phyloP scores from a whole-genome alignment of 2,888 invertebrate genomes.

The Nineta flava region DNA sequence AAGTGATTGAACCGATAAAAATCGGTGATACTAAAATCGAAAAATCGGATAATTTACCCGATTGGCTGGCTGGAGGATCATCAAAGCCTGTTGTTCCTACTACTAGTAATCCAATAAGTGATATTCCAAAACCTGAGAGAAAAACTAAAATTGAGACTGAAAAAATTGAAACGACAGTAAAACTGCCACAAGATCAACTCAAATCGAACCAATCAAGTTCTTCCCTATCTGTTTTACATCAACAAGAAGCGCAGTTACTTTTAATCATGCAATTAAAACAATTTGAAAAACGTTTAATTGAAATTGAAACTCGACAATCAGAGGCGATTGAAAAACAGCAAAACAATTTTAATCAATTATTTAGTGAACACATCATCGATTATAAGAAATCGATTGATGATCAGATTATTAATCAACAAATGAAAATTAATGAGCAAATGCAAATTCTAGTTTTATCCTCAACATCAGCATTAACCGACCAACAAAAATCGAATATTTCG shows the following conservation, averaged over 20 bases:
- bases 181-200: neutral
- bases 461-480: constrained; percentile 7
- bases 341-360: constrained; percentile 34
- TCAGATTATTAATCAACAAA: constrained; percentile 41
- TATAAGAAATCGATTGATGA: constrained; percentile 40
- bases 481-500: neutral
- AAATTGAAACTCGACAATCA: constrained; percentile 37
- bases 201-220: neutral
- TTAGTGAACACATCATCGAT: constrained; percentile 33
- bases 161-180: neutral
- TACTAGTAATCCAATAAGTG: neutral
- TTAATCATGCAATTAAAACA: constrained; percentile 44
- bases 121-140: neutral
- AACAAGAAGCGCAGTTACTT: constrained; percentile 44
- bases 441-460: constrained; percentile 29
- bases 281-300: constrained; percentile 40
- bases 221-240: constrained; percentile 30
- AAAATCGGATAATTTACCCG: constrained; percentile 1
- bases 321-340: constrained; percentile 36
- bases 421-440: constrained; percentile 42
- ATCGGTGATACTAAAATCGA: neutral
- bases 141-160: neutral
- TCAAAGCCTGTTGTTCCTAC: neutral
- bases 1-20: neutral
- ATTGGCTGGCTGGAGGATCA: neutral